Percentiles rank a stretch among this genome's conserved stretches.
Evolutionary conservation across 2,888 invertebrate species (phyloP).

Genomic region (Unio pictorum): DNA sequence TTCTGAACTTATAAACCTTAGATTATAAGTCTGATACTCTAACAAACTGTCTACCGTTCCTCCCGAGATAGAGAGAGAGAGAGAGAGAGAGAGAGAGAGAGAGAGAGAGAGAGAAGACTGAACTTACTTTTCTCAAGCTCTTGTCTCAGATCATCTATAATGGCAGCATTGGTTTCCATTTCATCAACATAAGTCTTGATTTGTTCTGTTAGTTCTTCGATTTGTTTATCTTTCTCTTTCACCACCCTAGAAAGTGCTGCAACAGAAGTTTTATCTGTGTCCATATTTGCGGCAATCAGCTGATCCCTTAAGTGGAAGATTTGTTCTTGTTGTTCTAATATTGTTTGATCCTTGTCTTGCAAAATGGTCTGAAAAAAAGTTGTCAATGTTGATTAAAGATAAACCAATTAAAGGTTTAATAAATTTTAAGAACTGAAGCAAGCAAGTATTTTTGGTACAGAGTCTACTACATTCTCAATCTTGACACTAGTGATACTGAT

Average conservation of each 20-base stretch:
- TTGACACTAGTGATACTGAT: no score
- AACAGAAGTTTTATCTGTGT: constrained; percentile 71
- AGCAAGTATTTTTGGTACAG: no score
- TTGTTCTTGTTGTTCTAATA: constrained; percentile 78
- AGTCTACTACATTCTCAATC: no score
- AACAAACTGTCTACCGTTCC: no score
- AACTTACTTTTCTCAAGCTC: constrained; percentile 72
- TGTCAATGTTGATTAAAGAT: background rate
- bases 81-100: background rate
- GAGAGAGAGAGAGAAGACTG: background rate
- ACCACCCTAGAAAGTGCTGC: constrained; percentile 73
- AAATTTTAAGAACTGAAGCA: no score
- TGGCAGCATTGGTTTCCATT: constrained; percentile 80
- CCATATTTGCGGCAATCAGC: constrained; percentile 71
- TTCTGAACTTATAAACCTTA: no score
- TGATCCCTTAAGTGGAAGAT: constrained; percentile 73
- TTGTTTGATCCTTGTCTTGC: constrained; percentile 81
- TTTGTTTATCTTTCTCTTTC: constrained; percentile 79
- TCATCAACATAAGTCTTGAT: constrained; percentile 79
- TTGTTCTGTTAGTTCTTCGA: constrained; percentile 82
- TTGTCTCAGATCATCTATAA: constrained; percentile 79
- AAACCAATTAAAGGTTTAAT: no score
- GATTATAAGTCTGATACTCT: no score
- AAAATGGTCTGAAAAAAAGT: constrained; percentile 70
- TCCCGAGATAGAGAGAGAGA: background rate